phyloP scores from a whole-genome alignment of 2,797 vertebrate species.

The Anguilla pacifica region DNA sequence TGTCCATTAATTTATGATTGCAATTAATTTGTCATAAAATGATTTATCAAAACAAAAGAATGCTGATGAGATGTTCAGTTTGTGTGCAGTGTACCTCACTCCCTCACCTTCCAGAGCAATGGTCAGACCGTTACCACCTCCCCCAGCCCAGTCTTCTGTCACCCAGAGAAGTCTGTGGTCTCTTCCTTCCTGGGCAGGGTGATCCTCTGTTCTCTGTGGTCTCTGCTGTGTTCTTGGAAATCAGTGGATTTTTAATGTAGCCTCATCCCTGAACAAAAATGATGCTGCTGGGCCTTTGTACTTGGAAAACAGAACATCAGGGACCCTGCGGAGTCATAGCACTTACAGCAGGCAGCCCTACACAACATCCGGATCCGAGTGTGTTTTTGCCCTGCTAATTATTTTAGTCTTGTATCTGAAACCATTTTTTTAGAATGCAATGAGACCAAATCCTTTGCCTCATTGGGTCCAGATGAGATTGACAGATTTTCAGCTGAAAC shows the following conservation, averaged over 20 bases:
- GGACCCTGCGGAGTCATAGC: background rate
- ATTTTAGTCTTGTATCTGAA: background rate
- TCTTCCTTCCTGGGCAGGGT: background rate
- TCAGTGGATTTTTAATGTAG: background rate
- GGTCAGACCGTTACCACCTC: background rate
- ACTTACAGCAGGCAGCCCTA: background rate
- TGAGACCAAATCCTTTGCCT: constrained; percentile 9
- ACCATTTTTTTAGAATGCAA: background rate
- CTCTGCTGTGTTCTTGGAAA: background rate
- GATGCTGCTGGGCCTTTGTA: background rate
- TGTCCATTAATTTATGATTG: background rate
- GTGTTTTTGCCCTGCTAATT: background rate
- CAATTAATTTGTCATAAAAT: background rate
- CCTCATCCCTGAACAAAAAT: background rate
- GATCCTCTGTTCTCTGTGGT: background rate
- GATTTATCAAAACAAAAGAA: background rate
- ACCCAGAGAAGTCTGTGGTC: background rate
- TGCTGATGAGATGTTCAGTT: background rate
- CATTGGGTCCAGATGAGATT: background rate
- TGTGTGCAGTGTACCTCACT: background rate
- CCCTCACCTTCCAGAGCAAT: background rate
- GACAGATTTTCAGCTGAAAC: background rate
- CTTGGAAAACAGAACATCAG: background rate
- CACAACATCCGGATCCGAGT: background rate
- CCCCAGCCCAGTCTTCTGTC: background rate